Evolutionary conservation across 2,113 vertebrate species (phyloP).

Genomic region (Callopanchax toddi): DNA sequence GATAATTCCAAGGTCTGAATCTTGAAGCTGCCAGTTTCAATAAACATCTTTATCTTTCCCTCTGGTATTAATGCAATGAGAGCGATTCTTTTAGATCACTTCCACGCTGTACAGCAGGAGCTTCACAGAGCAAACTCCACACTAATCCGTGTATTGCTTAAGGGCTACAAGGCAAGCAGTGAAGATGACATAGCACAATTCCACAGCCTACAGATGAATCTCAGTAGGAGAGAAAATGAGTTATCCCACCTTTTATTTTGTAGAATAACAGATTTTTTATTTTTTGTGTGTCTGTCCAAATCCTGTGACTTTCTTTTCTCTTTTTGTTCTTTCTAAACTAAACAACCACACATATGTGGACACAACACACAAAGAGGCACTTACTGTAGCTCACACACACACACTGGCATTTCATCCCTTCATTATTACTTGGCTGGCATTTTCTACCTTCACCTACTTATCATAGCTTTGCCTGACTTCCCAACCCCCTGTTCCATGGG

Average conservation of each 20-base stretch:
- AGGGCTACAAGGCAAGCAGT: slow-evolving; percentile 63
- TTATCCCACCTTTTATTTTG: slow-evolving; percentile 25
- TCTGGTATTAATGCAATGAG: slow-evolving; percentile 49
- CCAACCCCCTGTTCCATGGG: not conserved
- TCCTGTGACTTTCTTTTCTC: too few relatives aligned
- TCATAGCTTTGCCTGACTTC: slow-evolving; percentile 14
- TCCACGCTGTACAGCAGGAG: slow-evolving; percentile 34
- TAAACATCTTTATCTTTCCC: slow-evolving; percentile 25
- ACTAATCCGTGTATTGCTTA: slow-evolving; percentile 65
- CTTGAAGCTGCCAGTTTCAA: slow-evolving; percentile 5
- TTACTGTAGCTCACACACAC: not conserved
- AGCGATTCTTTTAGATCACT: slow-evolving; percentile 58
- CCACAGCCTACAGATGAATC: slow-evolving; percentile 37
- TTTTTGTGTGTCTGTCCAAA: not conserved
- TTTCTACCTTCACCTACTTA: slow-evolving; percentile 29
- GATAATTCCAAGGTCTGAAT: slow-evolving; percentile 18
- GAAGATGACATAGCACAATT: slow-evolving; percentile 45
- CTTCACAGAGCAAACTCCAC: slow-evolving; percentile 54
- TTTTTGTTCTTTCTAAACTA: slow-evolving; percentile 5
- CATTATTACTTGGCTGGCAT: slow-evolving; percentile 42
- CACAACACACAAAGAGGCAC: slow-evolving; percentile 7
- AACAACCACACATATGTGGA: slow-evolving; percentile 6
- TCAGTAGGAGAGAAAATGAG: slow-evolving; percentile 38
- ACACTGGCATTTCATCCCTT: slow-evolving; percentile 31
- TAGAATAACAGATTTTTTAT: not conserved